These are phyloP conservation scores for Euura saliciscinereae DNA, from an alignment of 1,140 invertebrate species.

Conservation along the genomic window DNA sequence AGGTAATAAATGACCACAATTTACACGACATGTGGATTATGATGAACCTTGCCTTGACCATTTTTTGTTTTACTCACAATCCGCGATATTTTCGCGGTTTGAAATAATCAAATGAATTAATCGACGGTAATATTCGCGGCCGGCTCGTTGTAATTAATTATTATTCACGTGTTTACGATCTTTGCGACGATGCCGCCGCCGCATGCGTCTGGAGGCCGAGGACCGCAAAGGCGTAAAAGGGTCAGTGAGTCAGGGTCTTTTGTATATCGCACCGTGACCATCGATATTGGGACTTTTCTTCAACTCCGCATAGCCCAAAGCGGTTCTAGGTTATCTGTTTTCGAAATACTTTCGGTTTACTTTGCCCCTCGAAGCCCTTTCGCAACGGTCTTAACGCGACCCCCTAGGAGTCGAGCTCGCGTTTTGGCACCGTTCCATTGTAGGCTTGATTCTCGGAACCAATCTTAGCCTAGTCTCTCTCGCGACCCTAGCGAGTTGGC, in stretches of 20 bases:
- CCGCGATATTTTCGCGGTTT: neutral
- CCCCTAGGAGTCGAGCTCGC: neutral
- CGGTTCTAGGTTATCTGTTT: too few species aligned
- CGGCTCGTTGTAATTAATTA: conserved; percentile 8
- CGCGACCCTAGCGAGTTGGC: neutral
- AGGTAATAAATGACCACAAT: too few species aligned
- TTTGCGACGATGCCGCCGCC: conserved; percentile 29
- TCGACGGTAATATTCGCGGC: neutral
- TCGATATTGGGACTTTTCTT: too few species aligned
- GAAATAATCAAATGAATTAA: neutral
- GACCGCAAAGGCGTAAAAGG: conserved; percentile 34
- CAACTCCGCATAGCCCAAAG: too few species aligned
- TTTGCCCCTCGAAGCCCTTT: too few species aligned
- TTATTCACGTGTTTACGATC: conserved; percentile 9
- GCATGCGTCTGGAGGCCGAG: conserved; percentile 34
- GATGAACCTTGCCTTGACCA: too few species aligned
- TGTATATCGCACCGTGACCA: neutral
- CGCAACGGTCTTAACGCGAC: neutral
- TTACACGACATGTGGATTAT: too few species aligned
- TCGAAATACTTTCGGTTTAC: too few species aligned
- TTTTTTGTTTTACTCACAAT: too few species aligned
- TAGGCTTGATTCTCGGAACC: conserved; percentile 4
- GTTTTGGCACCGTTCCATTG: neutral
- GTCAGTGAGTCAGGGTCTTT: conserved; percentile 45
- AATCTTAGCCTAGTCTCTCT: conserved; percentile 7